Base-by-base conservation (phyloP, 2,888 invertebrate species). In the Dryomyza anilis region DNA sequence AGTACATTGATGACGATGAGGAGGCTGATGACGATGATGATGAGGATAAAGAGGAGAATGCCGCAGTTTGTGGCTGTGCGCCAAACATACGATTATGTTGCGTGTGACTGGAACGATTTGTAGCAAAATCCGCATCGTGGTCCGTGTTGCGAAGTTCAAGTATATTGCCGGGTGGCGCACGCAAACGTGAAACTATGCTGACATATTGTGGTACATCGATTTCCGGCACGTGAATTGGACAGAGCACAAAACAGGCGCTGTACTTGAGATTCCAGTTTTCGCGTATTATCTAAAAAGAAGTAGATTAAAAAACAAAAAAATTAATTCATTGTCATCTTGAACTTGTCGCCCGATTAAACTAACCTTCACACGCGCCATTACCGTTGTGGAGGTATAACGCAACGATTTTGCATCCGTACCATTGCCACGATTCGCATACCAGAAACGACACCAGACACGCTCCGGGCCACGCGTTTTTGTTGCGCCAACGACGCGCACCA, bases 181-280 rank as follows among this genome's bases (percentile, higher is more conserved):
- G 85, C 2, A 88, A 78, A 67, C 86, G 85, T 10, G 87, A 87
- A 5, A 92, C 89, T 62, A 92, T 85, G 60, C 92, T 91, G 45
- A 92, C 90, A n/a, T 88, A 86, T 68, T 85, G 84, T 0, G 92
- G 92, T 39, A 86, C 84, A 3, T 86, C 85, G 62, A 87, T 81
- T 62, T 88, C 87, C 1, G 81, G 78, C 53, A 85, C 84, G 33
- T 88, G 87, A 65, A 94, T 84, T 8, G 93, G 89, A 74, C 95
- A 96, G 68, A 95, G 85, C 27, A 96, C 89, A 81, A 95, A 96
- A 74, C 93, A 92, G 8, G 96, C 96, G 79, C 94, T 94, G 84
- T 94, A 96, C 79, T 94, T 93, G 27, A 96, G 85, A 80, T 94
- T 95, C 96, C 96, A 96, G 80, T 96, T 95, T 81, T 96, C 96